Percentiles rank a stretch among this genome's conserved stretches.
Conservation (phyloP, 2,888 invertebrate species). For the Carcina quercana region DNA sequence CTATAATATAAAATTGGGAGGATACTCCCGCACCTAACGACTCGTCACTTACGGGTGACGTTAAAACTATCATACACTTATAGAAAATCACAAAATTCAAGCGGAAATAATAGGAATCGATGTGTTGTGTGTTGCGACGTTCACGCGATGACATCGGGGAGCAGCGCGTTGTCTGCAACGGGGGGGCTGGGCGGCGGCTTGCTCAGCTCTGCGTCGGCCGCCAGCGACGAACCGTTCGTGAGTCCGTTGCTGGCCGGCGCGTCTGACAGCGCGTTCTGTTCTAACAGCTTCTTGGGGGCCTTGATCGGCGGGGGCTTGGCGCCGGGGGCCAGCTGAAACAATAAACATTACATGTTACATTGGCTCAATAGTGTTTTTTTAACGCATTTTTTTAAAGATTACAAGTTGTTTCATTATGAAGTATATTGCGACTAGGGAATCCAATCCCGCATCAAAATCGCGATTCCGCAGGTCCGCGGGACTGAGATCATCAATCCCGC, state of each 20-base stretch:
- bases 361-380: too few species aligned
- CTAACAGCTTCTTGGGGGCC: constrained; percentile 22
- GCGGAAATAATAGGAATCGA: constrained; percentile 70
- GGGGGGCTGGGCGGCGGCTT: constrained; percentile 72
- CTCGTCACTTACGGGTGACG: constrained; percentile 47
- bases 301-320: constrained; percentile 34
- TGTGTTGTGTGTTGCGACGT: constrained; percentile 17
- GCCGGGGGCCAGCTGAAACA: constrained; percentile 36
- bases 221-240: constrained; percentile 31
- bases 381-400: too few species aligned
- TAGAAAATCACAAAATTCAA: constrained; percentile 73
- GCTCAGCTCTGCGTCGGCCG: constrained; percentile 21
- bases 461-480: too few species aligned
- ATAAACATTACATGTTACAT: neutral
- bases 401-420: too few species aligned
- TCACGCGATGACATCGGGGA: constrained; percentile 69
- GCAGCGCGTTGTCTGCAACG: constrained; percentile 47
- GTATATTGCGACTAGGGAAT: too few species aligned
- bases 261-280: constrained; percentile 21
- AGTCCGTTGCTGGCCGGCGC: constrained; percentile 16
- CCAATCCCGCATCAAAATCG: too few species aligned
- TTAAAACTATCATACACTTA: constrained; percentile 69
- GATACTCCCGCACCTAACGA: constrained; percentile 65
- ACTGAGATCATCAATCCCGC: too few species aligned
- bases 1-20: constrained; percentile 69